These are phyloP conservation scores for Eretmochelys imbricata DNA, from an alignment of 2,113 vertebrate genomes.

Conservation along the genomic window DNA sequence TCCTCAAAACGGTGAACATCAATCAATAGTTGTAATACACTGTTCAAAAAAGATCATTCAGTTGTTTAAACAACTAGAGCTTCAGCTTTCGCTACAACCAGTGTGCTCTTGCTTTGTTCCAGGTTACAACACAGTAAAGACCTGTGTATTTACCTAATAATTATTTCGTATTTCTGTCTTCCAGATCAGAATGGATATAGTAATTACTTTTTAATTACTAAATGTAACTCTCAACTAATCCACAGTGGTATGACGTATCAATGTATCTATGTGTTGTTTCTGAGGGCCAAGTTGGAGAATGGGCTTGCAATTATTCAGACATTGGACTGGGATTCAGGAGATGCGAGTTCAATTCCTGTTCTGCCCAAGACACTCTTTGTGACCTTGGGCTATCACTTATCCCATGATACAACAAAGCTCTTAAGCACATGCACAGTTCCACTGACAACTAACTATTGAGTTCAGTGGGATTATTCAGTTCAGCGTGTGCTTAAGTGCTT, in stretches of 20 bases:
- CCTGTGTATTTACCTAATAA: neutral
- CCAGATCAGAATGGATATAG: rapidly evolving
- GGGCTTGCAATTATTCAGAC: neutral
- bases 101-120: neutral
- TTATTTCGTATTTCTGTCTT: neutral
- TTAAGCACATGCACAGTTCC: neutral
- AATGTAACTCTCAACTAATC: neutral
- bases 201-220: neutral
- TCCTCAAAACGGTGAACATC: neutral
- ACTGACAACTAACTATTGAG: neutral
- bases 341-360: neutral
- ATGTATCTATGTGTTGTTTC: neutral
- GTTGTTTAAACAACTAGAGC: neutral
- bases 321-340: neutral
- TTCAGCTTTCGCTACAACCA: neutral
- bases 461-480: neutral
- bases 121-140: neutral
- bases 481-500: neutral
- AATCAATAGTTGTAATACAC: neutral
- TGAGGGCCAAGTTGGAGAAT: rapidly evolving
- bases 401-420: neutral
- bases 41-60: neutral
- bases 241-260: neutral
- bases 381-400: neutral
- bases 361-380: neutral